Conservation (phyloP, 2,797 vertebrate species). For the Pipistrellus pipistrellus region DNA sequence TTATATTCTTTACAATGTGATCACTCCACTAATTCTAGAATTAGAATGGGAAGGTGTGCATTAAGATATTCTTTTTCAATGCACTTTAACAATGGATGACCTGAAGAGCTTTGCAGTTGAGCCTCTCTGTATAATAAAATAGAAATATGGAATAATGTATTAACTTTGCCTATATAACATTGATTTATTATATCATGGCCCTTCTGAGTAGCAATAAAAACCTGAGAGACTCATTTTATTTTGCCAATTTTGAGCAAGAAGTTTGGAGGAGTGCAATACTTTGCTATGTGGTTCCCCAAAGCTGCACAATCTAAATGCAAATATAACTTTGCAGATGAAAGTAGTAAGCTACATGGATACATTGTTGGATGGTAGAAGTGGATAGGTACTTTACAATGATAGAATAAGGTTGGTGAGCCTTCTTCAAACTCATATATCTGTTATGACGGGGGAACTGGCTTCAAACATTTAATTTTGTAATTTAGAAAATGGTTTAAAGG, state of each 20-base stretch:
- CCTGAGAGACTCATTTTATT: not conserved
- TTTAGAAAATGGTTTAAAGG: not conserved
- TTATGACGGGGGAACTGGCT: not conserved
- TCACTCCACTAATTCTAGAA: not conserved
- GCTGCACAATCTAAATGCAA: not conserved
- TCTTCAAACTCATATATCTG: not conserved
- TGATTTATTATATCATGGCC: not conserved
- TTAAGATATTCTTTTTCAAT: constrained; percentile 11
- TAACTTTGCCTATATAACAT: not conserved
- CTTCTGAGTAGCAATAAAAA: not conserved
- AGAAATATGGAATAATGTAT: not conserved
- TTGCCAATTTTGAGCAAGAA: not conserved
- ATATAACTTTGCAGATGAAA: not conserved
- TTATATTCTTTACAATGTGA: not conserved
- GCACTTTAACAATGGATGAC: not conserved
- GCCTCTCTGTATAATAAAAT: not conserved
- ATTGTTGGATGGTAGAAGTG: not conserved
- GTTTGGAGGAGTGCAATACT: not conserved
- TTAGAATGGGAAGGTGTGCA: not conserved
- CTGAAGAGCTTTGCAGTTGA: not conserved
- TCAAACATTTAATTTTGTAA: not conserved
- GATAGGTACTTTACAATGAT: not conserved
- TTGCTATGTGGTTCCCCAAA: not conserved
- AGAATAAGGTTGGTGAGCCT: not conserved
- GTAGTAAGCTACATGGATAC: not conserved